Evolutionary conservation across 2,797 vertebrate genomes (phyloP), one percentile per base, ranked within the genome.

Genomic region (Borostomias antarcticus): DNA sequence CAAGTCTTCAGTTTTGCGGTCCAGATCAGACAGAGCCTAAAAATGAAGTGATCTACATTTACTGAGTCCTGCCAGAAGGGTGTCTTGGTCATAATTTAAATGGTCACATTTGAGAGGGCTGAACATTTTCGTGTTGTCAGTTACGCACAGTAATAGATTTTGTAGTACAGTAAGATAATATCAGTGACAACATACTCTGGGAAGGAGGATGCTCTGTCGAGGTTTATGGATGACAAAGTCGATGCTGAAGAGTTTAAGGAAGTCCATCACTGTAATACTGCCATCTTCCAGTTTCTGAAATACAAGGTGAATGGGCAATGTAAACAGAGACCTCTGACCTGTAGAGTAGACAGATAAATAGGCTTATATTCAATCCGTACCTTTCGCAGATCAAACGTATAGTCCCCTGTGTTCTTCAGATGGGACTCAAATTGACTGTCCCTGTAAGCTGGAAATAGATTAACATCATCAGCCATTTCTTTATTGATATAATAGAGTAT

Each of bases 151-250:
- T n/a, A n/a, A n/a, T n/a, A n/a, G n/a, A 56, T 57, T 29, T 50
- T 15, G 2, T 26, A 26, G 11, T 11, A 37, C 13, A 10, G 3
- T 4, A 19, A 9, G 32, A 23, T 9, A 43, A 5, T 23, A 52
- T 63, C 8, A 48, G 10, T 3, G 25, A 3, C 1, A 52, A 25
- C 21, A 45, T 90, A 99, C 97, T 62, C 73, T 93, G 63, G 83
- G 88, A 76, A 95, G 93, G 57, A 95, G 81, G 8, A 93, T 84
- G 70, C 97, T 99, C 59, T 94, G 94, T n/a, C 96, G 89, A 52
- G 96, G 94, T 76, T 94, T 95, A 76, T 97, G 95, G 79, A 98
- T 95, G 28, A 94, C 88, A 76, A 95, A 85, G 9, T 96, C 93
- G 29, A 97, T 93, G 75, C 93, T 90, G 71, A 98, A 94, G 76